Evolutionary conservation across 1,140 invertebrate genomes (phyloP), one percentile per base, ranked within the genome.

Genomic region (Piezodorus guildinii): DNA sequence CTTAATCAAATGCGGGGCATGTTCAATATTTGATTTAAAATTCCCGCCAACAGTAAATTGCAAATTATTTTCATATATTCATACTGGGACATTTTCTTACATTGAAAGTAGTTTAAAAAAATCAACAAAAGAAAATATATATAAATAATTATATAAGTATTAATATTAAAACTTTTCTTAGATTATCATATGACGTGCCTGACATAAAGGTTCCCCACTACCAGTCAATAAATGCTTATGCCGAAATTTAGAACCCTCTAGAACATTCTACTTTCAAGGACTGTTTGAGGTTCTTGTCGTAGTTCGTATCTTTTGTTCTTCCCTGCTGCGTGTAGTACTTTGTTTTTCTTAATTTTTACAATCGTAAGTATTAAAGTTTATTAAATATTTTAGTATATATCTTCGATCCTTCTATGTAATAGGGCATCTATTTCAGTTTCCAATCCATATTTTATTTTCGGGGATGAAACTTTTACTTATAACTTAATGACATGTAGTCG

Each of bases 151-250:
- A n/a, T 49, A 21, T 2, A 49, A 19, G 1, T 21, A 6, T 10
- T 5, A 2, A 49, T 49, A 19, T 19, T 19, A 6, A 19, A 19
- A 19, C 46, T 17, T 49, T 49, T 21, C n/a, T 21, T 19, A n/a
- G 6, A 17, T n/a, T 17, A 49, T 19, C 52, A 56, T 56, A 56
- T 56, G 52, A 56, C 52, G 52, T 56, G 52, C 27, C 52, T 56
- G 52, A 23, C 23, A 25, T 23, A 14, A 23, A 25, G 17, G 19
- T 23, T 23, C 52, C 52, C n/a, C 52, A 23, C 52, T 25, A 56
- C 58, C 25, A 60, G 58, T 60, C 58, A 60, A 60, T 60, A 60
- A 60, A 44, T 19, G 58, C 52, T 60, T 43, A 39, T n/a, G n/a
- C 54, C 43, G 58, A 43, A 44, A 44, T 60, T 60, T 60, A 60